phyloP scores from a whole-genome alignment of 2,113 vertebrate genomes.

The Nanger granti region DNA sequence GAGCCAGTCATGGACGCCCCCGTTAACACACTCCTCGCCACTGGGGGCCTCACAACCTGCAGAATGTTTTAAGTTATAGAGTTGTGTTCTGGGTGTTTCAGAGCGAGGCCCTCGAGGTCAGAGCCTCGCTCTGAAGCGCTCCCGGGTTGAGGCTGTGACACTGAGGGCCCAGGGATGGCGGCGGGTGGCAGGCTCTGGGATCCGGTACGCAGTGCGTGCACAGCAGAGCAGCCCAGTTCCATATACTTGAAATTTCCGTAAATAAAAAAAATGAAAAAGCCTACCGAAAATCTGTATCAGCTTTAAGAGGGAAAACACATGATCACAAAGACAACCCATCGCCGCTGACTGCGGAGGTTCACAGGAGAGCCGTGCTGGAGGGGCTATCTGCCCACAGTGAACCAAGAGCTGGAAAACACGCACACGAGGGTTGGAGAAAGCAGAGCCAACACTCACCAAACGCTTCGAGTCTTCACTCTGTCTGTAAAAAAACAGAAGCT shows the following conservation, averaged over 20 bases:
- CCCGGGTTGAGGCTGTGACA: accelerated
- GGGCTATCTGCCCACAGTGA: neutral
- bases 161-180: accelerated
- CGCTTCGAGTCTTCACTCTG: constrained; percentile 91
- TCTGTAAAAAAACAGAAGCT: constrained; percentile 96
- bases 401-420: neutral
- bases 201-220: accelerated
- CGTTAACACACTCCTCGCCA: neutral
- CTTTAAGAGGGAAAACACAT: neutral
- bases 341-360: neutral
- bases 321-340: neutral
- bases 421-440: neutral
- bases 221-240: neutral
- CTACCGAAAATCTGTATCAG: neutral
- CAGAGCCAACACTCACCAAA: constrained; percentile 83
- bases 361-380: accelerated
- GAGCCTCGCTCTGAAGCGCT: accelerated
- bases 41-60: neutral
- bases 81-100: neutral
- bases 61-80: neutral
- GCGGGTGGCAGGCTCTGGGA: accelerated
- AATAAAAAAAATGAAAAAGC: neutral
- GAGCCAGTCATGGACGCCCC: accelerated
- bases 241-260: neutral
- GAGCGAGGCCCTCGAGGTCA: accelerated